Evolutionary conservation across 2,113 vertebrate genomes (phyloP), one percentile per base, ranked within the genome.

Genomic region (Nematolebias whitei): DNA sequence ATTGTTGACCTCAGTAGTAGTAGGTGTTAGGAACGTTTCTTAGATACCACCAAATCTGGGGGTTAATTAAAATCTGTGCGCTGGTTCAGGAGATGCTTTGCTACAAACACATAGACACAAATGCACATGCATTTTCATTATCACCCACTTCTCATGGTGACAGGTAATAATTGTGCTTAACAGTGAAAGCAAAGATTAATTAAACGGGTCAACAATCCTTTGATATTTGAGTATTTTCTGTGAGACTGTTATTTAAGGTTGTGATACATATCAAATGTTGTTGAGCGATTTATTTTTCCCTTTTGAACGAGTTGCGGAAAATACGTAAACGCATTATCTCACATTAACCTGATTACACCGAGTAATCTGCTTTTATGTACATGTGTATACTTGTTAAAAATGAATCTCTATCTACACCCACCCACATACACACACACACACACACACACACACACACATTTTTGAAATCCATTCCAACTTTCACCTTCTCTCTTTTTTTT

Each of bases 311-410:
- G 5, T 19, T 45, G 22, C 51, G 22, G 59, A 24, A 66, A 71
- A 45, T 20, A 45, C 51, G 35, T 69, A 74, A 80, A 61, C 16
- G 44, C 72, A 50, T 84, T 72, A 65, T 50, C 57, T 71, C 64
- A 71, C 62, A 66, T 75, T 76, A 81, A 87, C 68, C 62, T 68
- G 74, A 89, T 80, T 80, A 72, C 20, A 29, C 48, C 14, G 15
- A 20, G 45, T 82, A 76, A 84, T 72, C 35, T 75, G 70, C 55
- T 68, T 60, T 70, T 48, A 20, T 64, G 60, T 56, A 24, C 48
- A 23, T 45, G 20, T 8, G 52, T 48, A 47, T 43, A 49, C 2
- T 48, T 71, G 61, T 76, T 63, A 32, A 70, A 79, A 74, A 56
- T 44, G 63, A 64, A 80, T 52, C 75, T 66, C n/a, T 47, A 39